Conservation (phyloP, 2,797 vertebrate species). For the Sparus aurata region DNA sequence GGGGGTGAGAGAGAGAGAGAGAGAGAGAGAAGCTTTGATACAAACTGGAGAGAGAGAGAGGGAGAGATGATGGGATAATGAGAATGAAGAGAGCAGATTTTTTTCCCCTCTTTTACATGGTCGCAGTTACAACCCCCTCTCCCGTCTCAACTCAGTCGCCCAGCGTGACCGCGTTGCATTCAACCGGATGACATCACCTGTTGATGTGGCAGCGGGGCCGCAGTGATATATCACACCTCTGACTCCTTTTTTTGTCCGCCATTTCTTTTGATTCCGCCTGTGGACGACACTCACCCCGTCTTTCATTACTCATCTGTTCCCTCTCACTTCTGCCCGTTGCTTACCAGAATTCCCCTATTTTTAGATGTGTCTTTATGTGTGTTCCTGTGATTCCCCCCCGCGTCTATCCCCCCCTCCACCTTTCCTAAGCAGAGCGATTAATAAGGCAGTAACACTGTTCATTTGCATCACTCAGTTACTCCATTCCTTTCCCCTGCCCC, state of each 20-base stretch:
- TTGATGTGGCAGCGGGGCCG: slow-evolving; percentile 59
- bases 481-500: slow-evolving; percentile 7
- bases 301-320: slow-evolving; percentile 54
- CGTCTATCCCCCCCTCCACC: neutral
- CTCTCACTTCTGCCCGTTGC: slow-evolving; percentile 19
- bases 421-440: slow-evolving; percentile 19
- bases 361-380: slow-evolving; percentile 8
- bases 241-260: neutral
- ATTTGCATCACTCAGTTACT: slow-evolving; percentile 41
- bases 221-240: slow-evolving; percentile 34
- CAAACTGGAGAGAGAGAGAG: slow-evolving; percentile 43
- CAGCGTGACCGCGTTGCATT: slow-evolving; percentile 52
- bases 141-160: slow-evolving; percentile 28
- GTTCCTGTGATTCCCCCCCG: slow-evolving; percentile 11
- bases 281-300: slow-evolving; percentile 32
- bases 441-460: slow-evolving; percentile 24
- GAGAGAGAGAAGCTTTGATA: slow-evolving; percentile 54
- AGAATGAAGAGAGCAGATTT: slow-evolving; percentile 51
- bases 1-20: slow-evolving; percentile 36
- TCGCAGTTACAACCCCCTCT: slow-evolving; percentile 31
- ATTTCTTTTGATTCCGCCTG: slow-evolving; percentile 10
- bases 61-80: slow-evolving; percentile 69
- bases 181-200: slow-evolving; percentile 76
- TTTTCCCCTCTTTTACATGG: slow-evolving; percentile 28
- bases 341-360: slow-evolving; percentile 29